Conservation (phyloP, 2,797 vertebrate species). For the Hoplostethus atlanticus region DNA sequence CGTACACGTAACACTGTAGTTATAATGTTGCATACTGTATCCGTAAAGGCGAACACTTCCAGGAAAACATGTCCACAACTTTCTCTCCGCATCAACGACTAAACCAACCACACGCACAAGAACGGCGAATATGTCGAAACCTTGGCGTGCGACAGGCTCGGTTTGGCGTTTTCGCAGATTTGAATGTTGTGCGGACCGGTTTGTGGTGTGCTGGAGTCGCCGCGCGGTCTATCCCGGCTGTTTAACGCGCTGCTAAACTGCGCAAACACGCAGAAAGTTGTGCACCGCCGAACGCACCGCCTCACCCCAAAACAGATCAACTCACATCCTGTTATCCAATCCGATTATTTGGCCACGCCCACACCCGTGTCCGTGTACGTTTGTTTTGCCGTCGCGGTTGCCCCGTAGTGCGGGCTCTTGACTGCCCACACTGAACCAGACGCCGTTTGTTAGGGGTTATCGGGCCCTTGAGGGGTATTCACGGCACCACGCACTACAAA, state of each 20-base stretch:
- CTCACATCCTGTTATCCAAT: slow-evolving; percentile 81
- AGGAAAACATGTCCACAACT: slow-evolving; percentile 83
- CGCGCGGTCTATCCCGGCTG: slow-evolving; percentile 15
- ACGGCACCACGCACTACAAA: too few relatives aligned
- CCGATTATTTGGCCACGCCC: slow-evolving; percentile 72
- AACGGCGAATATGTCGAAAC: slow-evolving; percentile 39
- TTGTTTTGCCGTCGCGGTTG: slow-evolving; percentile 57
- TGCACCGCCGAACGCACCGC: slow-evolving; percentile 50
- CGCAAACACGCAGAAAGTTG: slow-evolving; percentile 60
- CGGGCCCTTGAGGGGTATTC: too few relatives aligned
- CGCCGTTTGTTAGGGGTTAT: too few relatives aligned
- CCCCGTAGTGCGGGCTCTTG: slow-evolving; percentile 45
- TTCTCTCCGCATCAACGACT: slow-evolving; percentile 59
- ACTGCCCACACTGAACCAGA: slow-evolving; percentile 4
- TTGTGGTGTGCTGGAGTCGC: background rate
- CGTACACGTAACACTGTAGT: slow-evolving; percentile 11
- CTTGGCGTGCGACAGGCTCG: slow-evolving; percentile 42
- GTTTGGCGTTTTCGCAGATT: slow-evolving; percentile 54
- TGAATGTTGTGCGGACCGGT: background rate
- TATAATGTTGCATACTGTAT: slow-evolving; percentile 52
- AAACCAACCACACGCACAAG: slow-evolving; percentile 36
- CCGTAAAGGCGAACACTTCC: slow-evolving; percentile 63
- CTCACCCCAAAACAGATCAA: slow-evolving; percentile 77
- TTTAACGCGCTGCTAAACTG: slow-evolving; percentile 40
- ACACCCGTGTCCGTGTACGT: slow-evolving; percentile 70